Percentiles rank a stretch among this genome's conserved stretches.
Conservation (phyloP, 1,140 invertebrate species). For the Parasteatoda tepidariorum region DNA sequence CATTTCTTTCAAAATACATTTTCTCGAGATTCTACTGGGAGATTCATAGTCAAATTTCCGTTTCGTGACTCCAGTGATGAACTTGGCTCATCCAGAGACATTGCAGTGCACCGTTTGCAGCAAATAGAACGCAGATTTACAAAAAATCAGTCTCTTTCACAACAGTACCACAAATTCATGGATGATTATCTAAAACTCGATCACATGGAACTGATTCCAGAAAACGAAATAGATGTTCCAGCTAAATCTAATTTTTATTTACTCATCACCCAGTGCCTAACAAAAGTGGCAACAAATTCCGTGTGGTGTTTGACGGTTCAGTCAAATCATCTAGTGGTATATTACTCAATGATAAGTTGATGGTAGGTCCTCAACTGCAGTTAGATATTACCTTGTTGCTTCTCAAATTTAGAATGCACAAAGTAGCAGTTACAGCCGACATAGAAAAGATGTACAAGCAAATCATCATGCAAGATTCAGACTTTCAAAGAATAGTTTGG, state of each 20-base stretch:
- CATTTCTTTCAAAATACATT: neutral
- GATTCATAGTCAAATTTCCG: neutral
- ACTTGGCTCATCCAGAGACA: neutral
- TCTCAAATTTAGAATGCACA: neutral
- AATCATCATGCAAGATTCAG: too few relatives aligned
- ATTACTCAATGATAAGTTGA: slow-evolving; percentile 65
- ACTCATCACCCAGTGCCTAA: slow-evolving; percentile 66
- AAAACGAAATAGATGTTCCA: neutral
- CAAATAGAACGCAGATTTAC: neutral
- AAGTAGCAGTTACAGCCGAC: too few relatives aligned
- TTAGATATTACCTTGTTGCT: neutral
- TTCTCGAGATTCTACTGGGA: neutral
- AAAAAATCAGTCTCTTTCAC: neutral
- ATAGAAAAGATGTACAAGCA: too few relatives aligned
- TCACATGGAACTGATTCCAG: slow-evolving; percentile 64
- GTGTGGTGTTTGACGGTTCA: slow-evolving; percentile 68
- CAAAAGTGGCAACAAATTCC: slow-evolving; percentile 62
- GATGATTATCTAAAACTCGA: slow-evolving; percentile 65
- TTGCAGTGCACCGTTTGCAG: neutral
- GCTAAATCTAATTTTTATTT: slow-evolving; percentile 61
- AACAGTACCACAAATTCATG: slow-evolving; percentile 64
- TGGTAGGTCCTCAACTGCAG: slow-evolving; percentile 19
- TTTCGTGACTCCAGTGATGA: neutral
- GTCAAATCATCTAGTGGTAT: slow-evolving; percentile 64
- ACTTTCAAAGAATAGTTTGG: too few relatives aligned